Evolutionary conservation across 2,888 invertebrate genomes (phyloP).

Genomic region (Dysmachus trigonus): DNA sequence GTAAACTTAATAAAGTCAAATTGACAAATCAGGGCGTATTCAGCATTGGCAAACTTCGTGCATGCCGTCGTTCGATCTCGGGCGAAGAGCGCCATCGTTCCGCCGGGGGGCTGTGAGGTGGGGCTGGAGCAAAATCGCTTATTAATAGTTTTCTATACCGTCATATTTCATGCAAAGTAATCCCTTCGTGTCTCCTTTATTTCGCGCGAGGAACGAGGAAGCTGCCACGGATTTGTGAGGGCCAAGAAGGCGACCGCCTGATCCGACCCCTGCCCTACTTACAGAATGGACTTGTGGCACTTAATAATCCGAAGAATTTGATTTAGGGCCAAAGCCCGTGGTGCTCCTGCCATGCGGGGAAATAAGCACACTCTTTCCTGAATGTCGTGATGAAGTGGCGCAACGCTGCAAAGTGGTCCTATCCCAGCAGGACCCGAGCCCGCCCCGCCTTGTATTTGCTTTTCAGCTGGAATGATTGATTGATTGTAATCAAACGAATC

Average conservation of each 20-base stretch:
- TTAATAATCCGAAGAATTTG: not conserved
- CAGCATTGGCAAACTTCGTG: not conserved
- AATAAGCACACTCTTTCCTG: not conserved
- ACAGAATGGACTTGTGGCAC: not conserved
- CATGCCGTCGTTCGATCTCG: not conserved
- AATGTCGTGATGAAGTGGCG: not conserved
- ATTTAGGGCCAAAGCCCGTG: not conserved
- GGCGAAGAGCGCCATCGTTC: not conserved
- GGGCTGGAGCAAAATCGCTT: not conserved
- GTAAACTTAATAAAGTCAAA: not conserved
- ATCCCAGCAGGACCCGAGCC: not conserved
- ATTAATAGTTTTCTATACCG: not conserved
- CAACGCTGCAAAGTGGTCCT: not conserved
- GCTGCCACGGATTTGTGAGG: not conserved
- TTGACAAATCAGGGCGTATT: not conserved
- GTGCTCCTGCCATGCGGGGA: not conserved
- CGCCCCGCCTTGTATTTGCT: not conserved
- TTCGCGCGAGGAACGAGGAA: not conserved
- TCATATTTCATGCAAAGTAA: not conserved
- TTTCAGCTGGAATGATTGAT: not conserved
- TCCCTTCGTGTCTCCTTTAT: not conserved
- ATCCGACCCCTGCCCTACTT: not conserved
- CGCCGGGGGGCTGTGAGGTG: too few species aligned
- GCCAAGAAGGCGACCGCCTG: not conserved
- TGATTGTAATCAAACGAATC: not conserved